These are phyloP conservation scores for Cryptosula pallasiana DNA, from an alignment of 2,888 invertebrate genomes.

Conservation along the genomic window DNA sequence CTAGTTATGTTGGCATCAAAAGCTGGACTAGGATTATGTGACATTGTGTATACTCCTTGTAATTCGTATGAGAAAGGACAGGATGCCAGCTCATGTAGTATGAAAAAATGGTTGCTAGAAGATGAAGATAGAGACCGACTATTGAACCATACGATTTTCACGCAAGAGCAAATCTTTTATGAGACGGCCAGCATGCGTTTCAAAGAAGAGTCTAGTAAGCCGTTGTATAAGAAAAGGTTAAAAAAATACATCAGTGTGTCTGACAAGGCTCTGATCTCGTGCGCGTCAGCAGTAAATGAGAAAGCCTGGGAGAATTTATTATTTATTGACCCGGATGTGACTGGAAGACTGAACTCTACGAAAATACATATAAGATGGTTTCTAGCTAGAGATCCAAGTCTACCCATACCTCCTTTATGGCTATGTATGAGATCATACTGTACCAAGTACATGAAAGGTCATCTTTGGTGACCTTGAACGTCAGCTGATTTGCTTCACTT, in stretches of 20 bases:
- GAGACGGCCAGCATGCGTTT: background rate
- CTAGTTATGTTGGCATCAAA: background rate
- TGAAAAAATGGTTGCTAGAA: background rate
- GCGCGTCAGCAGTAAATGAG: background rate
- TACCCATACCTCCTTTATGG: background rate
- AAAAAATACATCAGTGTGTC: background rate
- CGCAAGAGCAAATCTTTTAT: background rate
- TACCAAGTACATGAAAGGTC: background rate
- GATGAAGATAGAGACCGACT: background rate
- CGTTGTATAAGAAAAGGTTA: background rate
- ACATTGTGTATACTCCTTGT: background rate
- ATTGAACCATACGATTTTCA: background rate
- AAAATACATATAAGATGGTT: background rate
- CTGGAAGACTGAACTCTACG: background rate
- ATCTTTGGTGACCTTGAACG: background rate
- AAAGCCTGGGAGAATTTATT: background rate
- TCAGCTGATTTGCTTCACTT: too few relatives aligned
- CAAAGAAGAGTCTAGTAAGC: background rate
- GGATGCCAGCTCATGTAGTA: background rate
- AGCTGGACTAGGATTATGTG: background rate
- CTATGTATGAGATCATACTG: background rate
- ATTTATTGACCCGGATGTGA: background rate
- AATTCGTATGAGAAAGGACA: background rate
- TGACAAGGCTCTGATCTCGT: background rate
- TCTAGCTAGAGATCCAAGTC: background rate